Evolutionary conservation across 1,140 invertebrate species (phyloP), one percentile per base, ranked within the genome.

Genomic region (Platyscapa corneri): DNA sequence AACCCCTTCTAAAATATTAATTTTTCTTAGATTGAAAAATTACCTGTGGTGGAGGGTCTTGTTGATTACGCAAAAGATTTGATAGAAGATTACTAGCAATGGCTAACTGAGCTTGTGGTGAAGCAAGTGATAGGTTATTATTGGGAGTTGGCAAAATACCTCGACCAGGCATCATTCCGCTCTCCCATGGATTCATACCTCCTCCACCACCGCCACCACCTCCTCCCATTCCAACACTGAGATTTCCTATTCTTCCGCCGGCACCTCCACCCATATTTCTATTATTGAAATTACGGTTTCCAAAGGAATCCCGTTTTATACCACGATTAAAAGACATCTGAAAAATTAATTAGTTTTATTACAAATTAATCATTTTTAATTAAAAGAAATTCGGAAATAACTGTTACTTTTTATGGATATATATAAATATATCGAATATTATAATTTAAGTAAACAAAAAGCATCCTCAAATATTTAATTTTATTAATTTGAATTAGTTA

Each of bases 121-220:
- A 93, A 18, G 93, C 91, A 32, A 94, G 88, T 20, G 92, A 92
- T 1, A 94, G 85, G 85, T 92, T 91, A 86, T 93, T 94, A 46
- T 91, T 93, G 8, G 93, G 92, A 23, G 93, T 93, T 23, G 92
- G 93, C 53, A 94, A 87, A 53, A 94, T 91, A 30, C 93, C 93
- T 83, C 92, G 87, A 32, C 93, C 93, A n/a, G 94, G 94, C 92
- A 94, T 94, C 83, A 94, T 90, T 37, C 94, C 94, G 37, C 92
- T 90, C 88, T 94, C 93, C 94, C 94, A 94, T 27, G 94, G 94
- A 87, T 93, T 94, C 75, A 94, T 90, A 20, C 92, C 91, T 3
- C 90, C 89, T 37, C 90, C 89, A 3, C 90, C 88, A 37, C 89
- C 87, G 0, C 89, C 86, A 14, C 88, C 87, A 18, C 87, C 88